phyloP scores from a whole-genome alignment of 2,888 invertebrate genomes.

The Campopleginae sp. region DNA sequence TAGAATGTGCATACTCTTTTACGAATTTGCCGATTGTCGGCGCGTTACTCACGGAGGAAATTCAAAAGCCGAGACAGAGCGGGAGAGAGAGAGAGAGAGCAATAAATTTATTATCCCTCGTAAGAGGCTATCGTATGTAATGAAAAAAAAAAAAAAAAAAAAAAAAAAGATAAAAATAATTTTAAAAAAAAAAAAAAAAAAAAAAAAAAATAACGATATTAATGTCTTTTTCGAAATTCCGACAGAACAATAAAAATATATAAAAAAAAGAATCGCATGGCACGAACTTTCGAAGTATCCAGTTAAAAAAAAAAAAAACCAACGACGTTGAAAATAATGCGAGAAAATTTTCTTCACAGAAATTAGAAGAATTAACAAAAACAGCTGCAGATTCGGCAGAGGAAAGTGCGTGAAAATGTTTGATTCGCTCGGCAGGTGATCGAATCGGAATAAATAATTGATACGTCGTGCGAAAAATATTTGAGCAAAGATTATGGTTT shows the following conservation, averaged over 20 bases:
- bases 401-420: no score
- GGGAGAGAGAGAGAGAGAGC: constrained; percentile 24
- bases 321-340: not conserved
- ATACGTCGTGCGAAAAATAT: not conserved
- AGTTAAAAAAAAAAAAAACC: not conserved
- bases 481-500: not conserved
- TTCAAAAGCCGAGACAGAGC: constrained; percentile 10
- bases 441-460: not conserved
- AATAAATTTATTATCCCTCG: constrained; percentile 13
- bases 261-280: not conserved
- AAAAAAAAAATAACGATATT: not conserved
- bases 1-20: constrained; percentile 62
- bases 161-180: no score
- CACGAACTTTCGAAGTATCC: not conserved
- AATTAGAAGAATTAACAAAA: not conserved
- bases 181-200: not conserved
- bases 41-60: constrained; percentile 36
- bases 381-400: not conserved
- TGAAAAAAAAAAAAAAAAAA: no score
- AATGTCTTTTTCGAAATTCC: not conserved
- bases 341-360: not conserved
- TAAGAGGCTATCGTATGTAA: not conserved
- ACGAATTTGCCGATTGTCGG: constrained; percentile 66
- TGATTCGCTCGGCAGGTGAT: no score
- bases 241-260: not conserved